A percentile compares a stretch with the other conserved stretches of the same genome.
Conservation (phyloP, 2,113 vertebrate species). For the Zosterops pallidus region DNA sequence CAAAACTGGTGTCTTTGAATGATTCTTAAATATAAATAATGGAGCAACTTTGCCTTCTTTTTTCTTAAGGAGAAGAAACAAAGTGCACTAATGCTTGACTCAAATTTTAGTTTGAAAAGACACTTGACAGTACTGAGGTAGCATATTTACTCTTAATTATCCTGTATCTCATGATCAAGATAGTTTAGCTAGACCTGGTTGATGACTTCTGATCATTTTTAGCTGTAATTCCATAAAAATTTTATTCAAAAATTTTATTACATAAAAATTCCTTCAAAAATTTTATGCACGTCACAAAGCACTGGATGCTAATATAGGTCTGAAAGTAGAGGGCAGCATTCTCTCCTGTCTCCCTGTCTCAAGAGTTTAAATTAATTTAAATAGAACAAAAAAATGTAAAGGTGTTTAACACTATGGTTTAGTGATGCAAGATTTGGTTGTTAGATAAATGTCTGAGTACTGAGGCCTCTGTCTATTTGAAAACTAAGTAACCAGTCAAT, state of each 20-base stretch:
- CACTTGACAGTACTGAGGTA: not conserved
- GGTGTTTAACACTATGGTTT: not conserved
- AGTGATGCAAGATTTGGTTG: not conserved
- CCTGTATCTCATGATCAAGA: not conserved
- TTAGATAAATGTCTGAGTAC: not conserved
- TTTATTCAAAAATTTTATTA: not conserved
- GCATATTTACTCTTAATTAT: not conserved
- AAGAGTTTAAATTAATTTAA: not conserved
- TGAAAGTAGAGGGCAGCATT: not conserved
- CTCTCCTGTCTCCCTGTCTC: not conserved
- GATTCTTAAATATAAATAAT: conserved; percentile 51
- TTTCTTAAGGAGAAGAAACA: not conserved
- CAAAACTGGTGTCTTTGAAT: not conserved
- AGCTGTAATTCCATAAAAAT: not conserved
- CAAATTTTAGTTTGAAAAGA: not conserved
- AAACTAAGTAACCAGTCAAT: not conserved
- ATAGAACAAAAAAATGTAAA: not conserved
- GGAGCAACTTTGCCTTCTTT: not conserved
- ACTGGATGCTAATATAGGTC: not conserved
- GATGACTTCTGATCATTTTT: not conserved
- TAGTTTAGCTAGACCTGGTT: not conserved
- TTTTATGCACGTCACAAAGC: not conserved
- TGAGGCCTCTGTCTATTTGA: not conserved
- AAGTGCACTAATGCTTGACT: not conserved
- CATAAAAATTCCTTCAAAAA: not conserved